Base-by-base conservation (phyloP, 2,888 invertebrate genomes). In the Meandrusa payeni region DNA sequence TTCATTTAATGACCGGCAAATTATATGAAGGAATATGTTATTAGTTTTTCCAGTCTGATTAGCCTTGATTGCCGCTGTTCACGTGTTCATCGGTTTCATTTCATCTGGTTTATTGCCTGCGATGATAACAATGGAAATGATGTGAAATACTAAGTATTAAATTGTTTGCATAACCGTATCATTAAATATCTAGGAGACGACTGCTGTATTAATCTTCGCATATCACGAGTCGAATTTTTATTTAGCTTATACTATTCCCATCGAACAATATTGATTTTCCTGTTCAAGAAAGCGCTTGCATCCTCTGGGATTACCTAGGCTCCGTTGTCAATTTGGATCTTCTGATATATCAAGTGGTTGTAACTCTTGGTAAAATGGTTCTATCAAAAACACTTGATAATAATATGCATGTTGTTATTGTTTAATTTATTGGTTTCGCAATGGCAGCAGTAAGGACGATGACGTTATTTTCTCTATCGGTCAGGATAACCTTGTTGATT, bases 11-110 rank as follows among this genome's bases (percentile, higher is more conserved):
- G 71, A 71, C 62, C 59, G 59, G 64, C 64, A 68, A 76, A 79
- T 79, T 74, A 73, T 63, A 69, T 55, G 54, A 68, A 59, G 60
- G 64, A 62, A 51, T 29, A 37, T 71, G 59, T 71, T 73, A 80
- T 79, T 75, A 76, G 59, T 44, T 65, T 54, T 61, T 66, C 72
- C 54, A 56, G 80, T 75, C 76, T 69, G 73, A 81, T 77, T 82
- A 77, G 78, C 73, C 72, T 76, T 41, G 57, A 29, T 51, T 7
- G 24, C 23, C 2, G 15, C 9, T 9, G 28, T 7, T 17, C n/a
- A n/a, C n/a, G n/a, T n/a, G n/a, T n/a, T n/a, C n/a, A n/a, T n/a
- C n/a, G n/a, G n/a, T n/a, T n/a, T n/a, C n/a, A n/a, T n/a, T n/a
- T n/a, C n/a, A n/a, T n/a, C n/a, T n/a, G n/a, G n/a, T n/a, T n/a